Evolutionary conservation across 2,797 vertebrate genomes (phyloP).

Genomic region (Crocidura indochinensis): DNA sequence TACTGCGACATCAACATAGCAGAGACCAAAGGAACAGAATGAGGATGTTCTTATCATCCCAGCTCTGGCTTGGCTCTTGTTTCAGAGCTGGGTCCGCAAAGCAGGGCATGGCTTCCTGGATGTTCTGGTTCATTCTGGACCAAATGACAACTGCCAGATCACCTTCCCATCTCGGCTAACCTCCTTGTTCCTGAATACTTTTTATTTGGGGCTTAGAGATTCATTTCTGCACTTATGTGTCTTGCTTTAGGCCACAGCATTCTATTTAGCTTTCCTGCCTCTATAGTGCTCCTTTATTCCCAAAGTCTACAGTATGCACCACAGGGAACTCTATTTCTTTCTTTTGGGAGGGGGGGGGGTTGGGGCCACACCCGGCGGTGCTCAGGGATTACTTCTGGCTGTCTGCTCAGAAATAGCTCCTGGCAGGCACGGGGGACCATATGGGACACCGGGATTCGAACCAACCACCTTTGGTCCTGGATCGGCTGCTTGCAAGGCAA

Average conservation of each 20-base stretch:
- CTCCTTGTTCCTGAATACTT: background rate
- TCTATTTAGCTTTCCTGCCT: background rate
- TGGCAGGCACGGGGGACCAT: too few relatives aligned
- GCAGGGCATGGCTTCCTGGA: background rate
- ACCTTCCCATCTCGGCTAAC: background rate
- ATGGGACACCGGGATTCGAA: too few relatives aligned
- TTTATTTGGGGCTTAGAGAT: background rate
- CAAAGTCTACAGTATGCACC: background rate
- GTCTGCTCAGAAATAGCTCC: too few relatives aligned
- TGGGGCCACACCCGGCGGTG: too few relatives aligned
- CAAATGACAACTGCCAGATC: background rate
- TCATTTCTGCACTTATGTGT: background rate
- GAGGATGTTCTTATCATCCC: background rate
- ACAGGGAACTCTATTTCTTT: background rate
- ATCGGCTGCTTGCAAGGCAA: too few relatives aligned
- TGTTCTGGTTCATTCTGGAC: background rate
- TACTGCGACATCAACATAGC: background rate
- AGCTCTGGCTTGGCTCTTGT: background rate
- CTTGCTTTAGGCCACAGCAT: fast-evolving
- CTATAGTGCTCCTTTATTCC: background rate
- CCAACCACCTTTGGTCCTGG: too few relatives aligned
- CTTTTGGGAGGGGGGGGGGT: too few relatives aligned
- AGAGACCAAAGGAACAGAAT: background rate
- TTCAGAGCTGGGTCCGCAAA: background rate
- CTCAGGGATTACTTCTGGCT: too few relatives aligned